Base-by-base conservation (phyloP, 2,113 vertebrate genomes). In the Raja brachyura region DNA sequence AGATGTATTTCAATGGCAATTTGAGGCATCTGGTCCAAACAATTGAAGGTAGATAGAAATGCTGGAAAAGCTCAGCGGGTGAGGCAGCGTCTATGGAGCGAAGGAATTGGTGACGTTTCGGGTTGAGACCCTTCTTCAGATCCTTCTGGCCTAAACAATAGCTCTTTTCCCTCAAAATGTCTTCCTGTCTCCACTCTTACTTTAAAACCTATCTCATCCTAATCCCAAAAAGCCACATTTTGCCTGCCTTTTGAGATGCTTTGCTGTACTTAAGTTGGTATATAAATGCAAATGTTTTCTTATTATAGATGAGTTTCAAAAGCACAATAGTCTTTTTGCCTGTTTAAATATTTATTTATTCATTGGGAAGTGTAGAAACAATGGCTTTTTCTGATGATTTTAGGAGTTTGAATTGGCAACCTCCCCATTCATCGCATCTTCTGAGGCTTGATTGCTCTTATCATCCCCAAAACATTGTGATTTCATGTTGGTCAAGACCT, bases 301-400 rank as follows among this genome's bases (percentile, higher is more conserved):
- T n/a, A 61, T 85, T 85, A 59, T n/a, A 86, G 56, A 86, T 61
- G 28, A 61, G 10, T 14, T 63, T 86, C 83, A 88, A n/a, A 88
- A 18, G 14, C 28, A 5, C 28, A n/a, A 61, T 28, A 16, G 78
- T 1, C 33, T 81, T 48, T 39, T 22, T 22, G 7, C 63, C 83
- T 31, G 28, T 66, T 88, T 63, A 0, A 31, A 28, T 86, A 61
- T n/a, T 86, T 14, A n/a, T 61, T 31, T 86, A 11, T 28, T 61
- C 10, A n/a, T 31, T 61, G 18, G 63, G 6, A 59, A 61, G 54
- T 28, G 25, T 2, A 59, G 56, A 63, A 63, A 25, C 54, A 85
- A 59, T 85, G 9, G 28, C 20, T n/a, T 28, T 86, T 28, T 61
- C 33, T 86, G 14, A 1, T 13, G 7, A 83, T 59, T 28, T 79